Conservation (phyloP, 2,888 invertebrate species). For the Diarsia rubi region DNA sequence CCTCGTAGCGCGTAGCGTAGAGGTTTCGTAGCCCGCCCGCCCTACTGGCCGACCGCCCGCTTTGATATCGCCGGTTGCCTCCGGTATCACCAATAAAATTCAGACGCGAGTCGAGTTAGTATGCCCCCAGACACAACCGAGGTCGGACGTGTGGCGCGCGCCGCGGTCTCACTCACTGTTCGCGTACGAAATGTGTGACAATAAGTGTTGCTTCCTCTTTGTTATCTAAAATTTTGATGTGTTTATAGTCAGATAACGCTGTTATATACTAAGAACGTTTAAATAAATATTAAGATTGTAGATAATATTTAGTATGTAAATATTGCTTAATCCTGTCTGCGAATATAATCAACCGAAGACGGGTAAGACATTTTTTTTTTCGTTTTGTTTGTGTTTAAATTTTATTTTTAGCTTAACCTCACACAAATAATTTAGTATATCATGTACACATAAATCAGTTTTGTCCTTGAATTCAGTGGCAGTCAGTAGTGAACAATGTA, state of each 20-base stretch:
- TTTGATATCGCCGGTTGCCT: conserved; percentile 74
- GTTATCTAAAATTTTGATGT: conserved; percentile 82
- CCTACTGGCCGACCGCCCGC: conserved; percentile 73
- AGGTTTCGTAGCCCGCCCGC: conserved; percentile 79
- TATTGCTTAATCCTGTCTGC: conserved; percentile 64
- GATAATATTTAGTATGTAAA: conserved; percentile 64
- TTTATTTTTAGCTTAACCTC: conserved; percentile 43
- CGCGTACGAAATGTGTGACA: conserved; percentile 90
- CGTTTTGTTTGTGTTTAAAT: conserved; percentile 46
- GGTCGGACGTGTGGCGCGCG: conserved; percentile 80
- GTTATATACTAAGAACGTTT: conserved; percentile 63
- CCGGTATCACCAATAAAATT: conserved; percentile 72
- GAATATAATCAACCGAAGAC: conserved; percentile 70
- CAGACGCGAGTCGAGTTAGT: conserved; percentile 77
- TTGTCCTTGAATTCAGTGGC: conserved; percentile 69
- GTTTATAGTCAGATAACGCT: conserved; percentile 73
- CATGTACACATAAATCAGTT: conserved; percentile 43
- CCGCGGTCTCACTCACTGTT: conserved; percentile 74
- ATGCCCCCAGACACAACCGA: conserved; percentile 80
- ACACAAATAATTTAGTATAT: conserved; percentile 25
- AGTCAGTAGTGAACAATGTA: conserved; percentile 63
- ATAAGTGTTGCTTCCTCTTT: conserved; percentile 90
- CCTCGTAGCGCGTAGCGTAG: conserved; percentile 79
- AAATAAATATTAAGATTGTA: conserved; percentile 47
- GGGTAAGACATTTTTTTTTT: conserved; percentile 71